phyloP scores from a whole-genome alignment of 2,888 invertebrate genomes.

The Lithophane socia region DNA sequence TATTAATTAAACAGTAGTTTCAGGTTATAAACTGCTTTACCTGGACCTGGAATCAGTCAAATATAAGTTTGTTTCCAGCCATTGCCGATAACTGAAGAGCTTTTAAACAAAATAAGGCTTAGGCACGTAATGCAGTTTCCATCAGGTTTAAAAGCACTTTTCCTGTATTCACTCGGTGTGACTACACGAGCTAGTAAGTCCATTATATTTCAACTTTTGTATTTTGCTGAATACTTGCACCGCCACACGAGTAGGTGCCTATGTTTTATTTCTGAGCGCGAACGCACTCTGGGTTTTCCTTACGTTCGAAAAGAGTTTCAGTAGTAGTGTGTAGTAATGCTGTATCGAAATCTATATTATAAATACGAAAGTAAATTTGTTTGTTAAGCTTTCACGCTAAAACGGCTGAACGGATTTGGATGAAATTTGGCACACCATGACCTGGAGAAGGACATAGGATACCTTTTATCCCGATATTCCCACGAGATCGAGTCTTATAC shows the following conservation, averaged over 20 bases:
- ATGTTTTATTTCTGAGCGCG: background rate
- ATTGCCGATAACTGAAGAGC: conserved; percentile 1
- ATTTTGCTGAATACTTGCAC: conserved; percentile 10
- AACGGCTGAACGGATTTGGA: too few relatives aligned
- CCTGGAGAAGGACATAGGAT: too few relatives aligned
- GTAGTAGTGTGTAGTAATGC: too few relatives aligned
- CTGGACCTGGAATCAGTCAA: conserved; percentile 1
- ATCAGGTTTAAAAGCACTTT: conserved; percentile 62
- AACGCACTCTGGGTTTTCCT: too few relatives aligned
- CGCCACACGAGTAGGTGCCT: background rate
- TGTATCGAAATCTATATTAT: background rate
- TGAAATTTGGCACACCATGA: too few relatives aligned
- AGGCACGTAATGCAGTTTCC: conserved; percentile 36
- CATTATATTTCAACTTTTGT: conserved; percentile 49
- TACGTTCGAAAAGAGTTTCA: background rate
- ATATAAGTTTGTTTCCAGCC: conserved; percentile 1
- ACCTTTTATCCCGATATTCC: too few relatives aligned
- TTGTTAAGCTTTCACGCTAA: too few relatives aligned
- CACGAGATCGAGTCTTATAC: too few relatives aligned
- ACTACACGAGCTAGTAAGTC: conserved; percentile 49
- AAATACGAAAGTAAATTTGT: too few relatives aligned
- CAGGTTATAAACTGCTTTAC: background rate
- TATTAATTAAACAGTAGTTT: conserved; percentile 5
- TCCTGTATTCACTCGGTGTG: conserved; percentile 52
- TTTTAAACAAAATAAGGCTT: conserved; percentile 38